These are phyloP conservation scores for Bimastos eiseni DNA, from an alignment of 2,888 invertebrate species.

Conservation along the genomic window DNA sequence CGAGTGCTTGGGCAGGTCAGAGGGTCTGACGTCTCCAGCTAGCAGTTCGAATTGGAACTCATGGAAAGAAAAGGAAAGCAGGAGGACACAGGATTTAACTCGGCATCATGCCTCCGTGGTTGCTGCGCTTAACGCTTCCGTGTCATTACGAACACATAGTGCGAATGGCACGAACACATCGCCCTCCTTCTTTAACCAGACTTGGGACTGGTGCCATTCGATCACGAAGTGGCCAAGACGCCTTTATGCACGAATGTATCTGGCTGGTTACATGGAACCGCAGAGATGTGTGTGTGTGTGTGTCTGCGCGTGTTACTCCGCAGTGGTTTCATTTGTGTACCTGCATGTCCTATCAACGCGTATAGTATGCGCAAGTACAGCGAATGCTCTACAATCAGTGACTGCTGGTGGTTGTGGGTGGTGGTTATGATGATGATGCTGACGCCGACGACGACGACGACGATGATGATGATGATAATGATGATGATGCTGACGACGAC, in stretches of 20 bases:
- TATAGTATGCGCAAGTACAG: background rate
- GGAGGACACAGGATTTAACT: background rate
- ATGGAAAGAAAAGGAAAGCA: background rate
- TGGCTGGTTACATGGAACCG: background rate
- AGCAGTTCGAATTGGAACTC: background rate
- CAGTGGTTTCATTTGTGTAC: background rate
- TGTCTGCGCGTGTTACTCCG: background rate
- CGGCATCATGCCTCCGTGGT: background rate
- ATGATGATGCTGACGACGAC: conserved; percentile 29
- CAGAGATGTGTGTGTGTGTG: background rate
- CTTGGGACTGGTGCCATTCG: too few species aligned
- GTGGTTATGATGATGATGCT: background rate
- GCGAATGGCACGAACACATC: too few species aligned
- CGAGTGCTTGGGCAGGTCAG: background rate
- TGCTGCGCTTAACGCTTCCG: too few species aligned
- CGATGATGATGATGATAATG: conserved; percentile 34
- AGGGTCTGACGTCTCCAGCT: background rate
- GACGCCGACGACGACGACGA: conserved; percentile 31
- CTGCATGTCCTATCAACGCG: background rate
- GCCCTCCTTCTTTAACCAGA: too few species aligned
- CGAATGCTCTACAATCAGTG: background rate
- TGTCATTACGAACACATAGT: too few species aligned
- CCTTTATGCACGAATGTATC: background rate
- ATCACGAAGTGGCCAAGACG: background rate
- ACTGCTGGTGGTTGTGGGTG: background rate